Percentiles rank a stretch among this genome's conserved stretches.
phyloP scores from a whole-genome alignment of 2,797 vertebrate genomes.

The Clarias fuscus region DNA sequence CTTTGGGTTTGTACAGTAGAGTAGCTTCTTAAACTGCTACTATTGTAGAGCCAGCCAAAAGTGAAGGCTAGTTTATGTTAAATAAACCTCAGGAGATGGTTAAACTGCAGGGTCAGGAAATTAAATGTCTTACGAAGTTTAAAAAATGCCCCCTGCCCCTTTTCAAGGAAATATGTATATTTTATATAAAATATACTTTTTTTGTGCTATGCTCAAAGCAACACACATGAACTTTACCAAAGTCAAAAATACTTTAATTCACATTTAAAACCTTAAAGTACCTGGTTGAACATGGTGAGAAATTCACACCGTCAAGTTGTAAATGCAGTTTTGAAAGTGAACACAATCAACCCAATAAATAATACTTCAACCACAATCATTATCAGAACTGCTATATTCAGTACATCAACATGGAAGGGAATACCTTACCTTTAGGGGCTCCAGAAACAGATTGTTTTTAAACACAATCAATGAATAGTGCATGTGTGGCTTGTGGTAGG shows the following conservation, averaged over 20 bases:
- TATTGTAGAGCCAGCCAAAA: background rate
- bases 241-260: conserved; percentile 47
- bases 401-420: background rate
- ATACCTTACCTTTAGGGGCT: background rate
- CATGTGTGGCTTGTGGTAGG: background rate
- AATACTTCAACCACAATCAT: background rate
- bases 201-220: background rate
- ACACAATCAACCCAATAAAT: conserved; percentile 33
- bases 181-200: too few species aligned
- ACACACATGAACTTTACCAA: background rate
- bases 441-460: background rate
- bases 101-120: background rate
- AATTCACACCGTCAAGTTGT: conserved; percentile 17
- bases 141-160: background rate
- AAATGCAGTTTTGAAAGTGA: conserved; percentile 16
- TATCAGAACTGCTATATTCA: background rate
- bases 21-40: background rate
- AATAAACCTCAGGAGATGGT: background rate
- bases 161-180: too few species aligned
- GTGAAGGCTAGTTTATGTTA: background rate
- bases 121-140: background rate
- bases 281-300: conserved; percentile 9
- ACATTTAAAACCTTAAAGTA: conserved; percentile 28
- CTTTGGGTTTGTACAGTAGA: too few species aligned
- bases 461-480: background rate